phyloP scores from a whole-genome alignment of 2,797 vertebrate genomes.

The Acanthurus leucopareius region DNA sequence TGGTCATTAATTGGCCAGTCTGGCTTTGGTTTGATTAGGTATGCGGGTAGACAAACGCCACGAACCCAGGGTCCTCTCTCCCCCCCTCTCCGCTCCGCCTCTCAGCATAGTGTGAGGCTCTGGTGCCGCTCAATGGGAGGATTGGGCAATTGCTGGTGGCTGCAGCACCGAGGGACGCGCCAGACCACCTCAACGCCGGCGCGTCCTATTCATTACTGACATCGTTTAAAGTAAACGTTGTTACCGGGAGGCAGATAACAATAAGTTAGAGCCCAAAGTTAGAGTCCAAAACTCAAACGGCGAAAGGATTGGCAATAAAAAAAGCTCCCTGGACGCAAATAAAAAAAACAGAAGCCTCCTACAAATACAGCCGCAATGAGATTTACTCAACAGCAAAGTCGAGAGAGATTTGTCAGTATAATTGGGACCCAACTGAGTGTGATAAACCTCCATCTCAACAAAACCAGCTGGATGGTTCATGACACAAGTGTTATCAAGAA shows the following conservation, averaged over 20 bases:
- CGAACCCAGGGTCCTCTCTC: slow-evolving; percentile 37
- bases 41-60: slow-evolving; percentile 7
- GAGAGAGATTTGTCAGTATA: slow-evolving; percentile 51
- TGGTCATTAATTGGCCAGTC: background rate
- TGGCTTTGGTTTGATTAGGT: slow-evolving; percentile 19
- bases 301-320: slow-evolving; percentile 49
- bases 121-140: slow-evolving; percentile 96
- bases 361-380: slow-evolving; percentile 50
- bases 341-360: slow-evolving; percentile 56
- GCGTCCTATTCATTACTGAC: slow-evolving; percentile 39
- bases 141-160: slow-evolving; percentile 87
- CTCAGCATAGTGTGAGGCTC: slow-evolving; percentile 81
- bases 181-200: slow-evolving; percentile 45
- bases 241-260: slow-evolving; percentile 20
- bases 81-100: slow-evolving; percentile 26
- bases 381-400: slow-evolving; percentile 57
- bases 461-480: slow-evolving; percentile 42
- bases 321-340: slow-evolving; percentile 64
- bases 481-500: slow-evolving; percentile 46
- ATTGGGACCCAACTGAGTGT: slow-evolving; percentile 25
- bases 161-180: slow-evolving; percentile 64
- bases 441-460: slow-evolving; percentile 31
- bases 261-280: slow-evolving; percentile 49
- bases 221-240: slow-evolving; percentile 36
- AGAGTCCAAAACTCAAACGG: slow-evolving; percentile 26